Evolutionary conservation across 1,140 invertebrate genomes (phyloP).

Genomic region (Drosophila melanica): DNA sequence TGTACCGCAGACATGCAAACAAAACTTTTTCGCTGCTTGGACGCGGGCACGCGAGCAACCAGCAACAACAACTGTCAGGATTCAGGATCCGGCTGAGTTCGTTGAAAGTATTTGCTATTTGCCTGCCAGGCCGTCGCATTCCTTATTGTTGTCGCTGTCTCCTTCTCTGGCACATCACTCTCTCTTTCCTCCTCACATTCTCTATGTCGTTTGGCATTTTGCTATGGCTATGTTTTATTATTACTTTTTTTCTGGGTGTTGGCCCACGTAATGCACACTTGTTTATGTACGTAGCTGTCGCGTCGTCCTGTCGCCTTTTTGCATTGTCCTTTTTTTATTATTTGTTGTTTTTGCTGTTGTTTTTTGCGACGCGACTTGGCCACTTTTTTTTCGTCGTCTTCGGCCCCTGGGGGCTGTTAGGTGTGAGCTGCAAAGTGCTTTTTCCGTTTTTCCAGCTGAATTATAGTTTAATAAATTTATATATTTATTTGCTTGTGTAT

Average conservation of each 20-base stretch:
- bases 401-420: conserved; percentile 20
- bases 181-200: conserved; percentile 2
- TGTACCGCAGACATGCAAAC: conserved; percentile 80
- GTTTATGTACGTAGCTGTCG: conserved; percentile 60
- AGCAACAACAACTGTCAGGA: conserved; percentile 32
- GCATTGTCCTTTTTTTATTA: conserved; percentile 35
- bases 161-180: background rate
- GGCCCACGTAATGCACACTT: conserved; percentile 67
- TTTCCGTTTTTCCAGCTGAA: conserved; percentile 54
- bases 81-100: conserved; percentile 21
- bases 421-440: conserved; percentile 71
- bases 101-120: conserved; percentile 38
- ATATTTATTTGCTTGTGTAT: conserved; percentile 50
- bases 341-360: conserved; percentile 6
- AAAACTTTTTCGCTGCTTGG: conserved; percentile 70
- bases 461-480: conserved; percentile 81
- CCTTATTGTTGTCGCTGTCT: background rate
- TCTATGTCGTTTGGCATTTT: conserved; percentile 30
- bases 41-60: conserved; percentile 56
- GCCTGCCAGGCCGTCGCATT: conserved; percentile 21
- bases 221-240: conserved; percentile 77
- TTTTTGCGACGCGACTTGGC: conserved; percentile 21
- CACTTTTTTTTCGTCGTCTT: conserved; percentile 31
- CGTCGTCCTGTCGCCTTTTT: conserved; percentile 33
- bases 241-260: conserved; percentile 55